These are phyloP conservation scores for Dorcus hopei DNA, from an alignment of 2,888 invertebrate genomes.

Conservation along the genomic window DNA sequence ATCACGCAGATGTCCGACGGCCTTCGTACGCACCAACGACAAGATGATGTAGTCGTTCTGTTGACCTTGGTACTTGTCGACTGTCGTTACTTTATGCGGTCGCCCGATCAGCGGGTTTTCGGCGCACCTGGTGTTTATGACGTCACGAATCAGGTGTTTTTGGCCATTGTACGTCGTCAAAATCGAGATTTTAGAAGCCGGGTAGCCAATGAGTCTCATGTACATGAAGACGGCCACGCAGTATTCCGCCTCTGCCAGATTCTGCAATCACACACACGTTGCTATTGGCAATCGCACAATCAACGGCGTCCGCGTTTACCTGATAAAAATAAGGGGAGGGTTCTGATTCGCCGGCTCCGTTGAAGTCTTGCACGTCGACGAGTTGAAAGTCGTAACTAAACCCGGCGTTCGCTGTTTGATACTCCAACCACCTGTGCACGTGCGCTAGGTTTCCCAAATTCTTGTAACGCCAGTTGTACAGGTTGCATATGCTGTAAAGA, in stretches of 20 bases:
- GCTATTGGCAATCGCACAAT: neutral
- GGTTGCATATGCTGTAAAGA: conserved; percentile 72
- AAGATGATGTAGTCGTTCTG: conserved; percentile 98
- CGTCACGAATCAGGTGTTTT: conserved; percentile 94
- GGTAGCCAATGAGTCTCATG: conserved; percentile 95
- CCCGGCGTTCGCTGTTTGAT: conserved; percentile 87
- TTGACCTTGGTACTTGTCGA: conserved; percentile 99
- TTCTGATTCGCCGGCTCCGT: conserved; percentile 94
- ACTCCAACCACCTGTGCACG: conserved; percentile 80
- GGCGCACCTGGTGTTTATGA: conserved; percentile 89
- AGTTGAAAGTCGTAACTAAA: conserved; percentile 92
- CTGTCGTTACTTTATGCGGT: conserved; percentile 91
- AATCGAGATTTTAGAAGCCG: conserved; percentile 94
- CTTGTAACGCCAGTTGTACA: conserved; percentile 97
- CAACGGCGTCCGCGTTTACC: conserved; percentile 50
- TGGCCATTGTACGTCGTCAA: conserved; percentile 99
- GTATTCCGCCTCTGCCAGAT: conserved; percentile 88
- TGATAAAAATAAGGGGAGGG: conserved; percentile 99
- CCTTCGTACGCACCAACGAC: conserved; percentile 91
- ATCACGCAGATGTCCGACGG: conserved; percentile 97
- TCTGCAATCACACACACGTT: conserved; percentile 50
- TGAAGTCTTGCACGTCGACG: conserved; percentile 94
- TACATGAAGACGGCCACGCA: conserved; percentile 97
- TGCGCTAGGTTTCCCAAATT: conserved; percentile 92
- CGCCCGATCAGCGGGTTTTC: conserved; percentile 92